Conservation (phyloP, 2,888 invertebrate genomes). For the Neoaliturus tenellus region DNA sequence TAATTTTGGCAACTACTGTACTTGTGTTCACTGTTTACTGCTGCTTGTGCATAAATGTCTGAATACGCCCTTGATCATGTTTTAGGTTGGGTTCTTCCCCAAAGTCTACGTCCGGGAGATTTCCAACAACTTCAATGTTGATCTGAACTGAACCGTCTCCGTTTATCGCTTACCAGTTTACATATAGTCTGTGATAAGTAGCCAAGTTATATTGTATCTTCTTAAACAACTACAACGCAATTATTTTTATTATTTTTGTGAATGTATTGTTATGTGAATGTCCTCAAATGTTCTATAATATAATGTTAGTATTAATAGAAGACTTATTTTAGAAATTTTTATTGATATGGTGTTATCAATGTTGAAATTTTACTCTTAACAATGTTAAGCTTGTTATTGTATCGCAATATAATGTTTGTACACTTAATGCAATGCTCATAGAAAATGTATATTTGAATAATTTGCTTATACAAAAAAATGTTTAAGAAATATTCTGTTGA, state of each 20-base stretch:
- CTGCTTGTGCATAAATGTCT: no score
- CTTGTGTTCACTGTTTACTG: no score
- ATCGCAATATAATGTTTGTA: slow-evolving; percentile 55
- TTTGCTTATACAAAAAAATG: slow-evolving; percentile 29
- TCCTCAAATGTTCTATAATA: slow-evolving; percentile 45
- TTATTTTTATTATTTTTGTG: slow-evolving; percentile 43
- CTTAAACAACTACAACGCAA: slow-evolving; percentile 36
- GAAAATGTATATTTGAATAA: slow-evolving; percentile 49
- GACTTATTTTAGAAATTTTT: slow-evolving; percentile 49
- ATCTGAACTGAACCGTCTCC: slow-evolving; percentile 21
- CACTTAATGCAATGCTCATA: slow-evolving; percentile 37
- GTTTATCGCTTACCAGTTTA: slow-evolving; percentile 57
- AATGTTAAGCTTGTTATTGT: slow-evolving; percentile 53
- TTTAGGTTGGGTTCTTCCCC: slow-evolving; percentile 86
- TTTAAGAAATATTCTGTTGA: slow-evolving; percentile 21
- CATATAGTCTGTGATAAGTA: slow-evolving; percentile 60
- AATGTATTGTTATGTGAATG: slow-evolving; percentile 37
- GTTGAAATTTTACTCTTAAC: slow-evolving; percentile 50
- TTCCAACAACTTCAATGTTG: slow-evolving; percentile 63
- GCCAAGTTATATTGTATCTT: slow-evolving; percentile 47
- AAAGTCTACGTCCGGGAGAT: slow-evolving; percentile 81
- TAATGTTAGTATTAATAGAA: slow-evolving; percentile 40
- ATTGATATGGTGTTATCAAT: slow-evolving; percentile 47
- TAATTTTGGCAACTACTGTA: no score
- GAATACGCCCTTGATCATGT: no score